Evolutionary conservation across 1,140 invertebrate species (phyloP).

Genomic region (Lysiphlebus fabarum): DNA sequence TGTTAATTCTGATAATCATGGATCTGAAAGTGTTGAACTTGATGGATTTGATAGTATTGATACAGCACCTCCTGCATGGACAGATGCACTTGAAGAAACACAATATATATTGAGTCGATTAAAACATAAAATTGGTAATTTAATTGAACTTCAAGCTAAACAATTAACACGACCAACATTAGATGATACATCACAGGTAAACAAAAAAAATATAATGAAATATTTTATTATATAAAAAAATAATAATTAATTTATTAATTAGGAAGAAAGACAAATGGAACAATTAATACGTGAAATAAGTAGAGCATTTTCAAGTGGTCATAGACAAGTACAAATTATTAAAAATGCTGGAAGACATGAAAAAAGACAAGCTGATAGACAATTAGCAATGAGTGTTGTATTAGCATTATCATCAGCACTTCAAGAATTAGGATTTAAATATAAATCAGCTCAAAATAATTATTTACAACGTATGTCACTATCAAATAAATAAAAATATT

Average conservation of each 20-base stretch:
- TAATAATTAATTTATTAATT: too few species aligned
- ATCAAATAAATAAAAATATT: too few species aligned
- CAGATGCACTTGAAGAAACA: constrained; percentile 79
- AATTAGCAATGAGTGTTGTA: constrained; percentile 78
- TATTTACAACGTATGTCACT: constrained; percentile 66
- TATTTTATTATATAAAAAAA: too few species aligned
- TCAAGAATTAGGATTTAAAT: constrained; percentile 80
- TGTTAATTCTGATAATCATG: constrained; percentile 60
- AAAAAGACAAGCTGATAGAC: constrained; percentile 61
- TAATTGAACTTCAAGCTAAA: constrained; percentile 77
- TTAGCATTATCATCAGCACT: constrained; percentile 74
- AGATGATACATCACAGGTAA: constrained; percentile 70
- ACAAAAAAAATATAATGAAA: too few species aligned
- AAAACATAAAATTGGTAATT: constrained; percentile 75
- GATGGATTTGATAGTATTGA: constrained; percentile 54
- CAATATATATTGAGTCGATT: constrained; percentile 80
- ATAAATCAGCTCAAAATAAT: constrained; percentile 77
- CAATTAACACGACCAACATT: constrained; percentile 85
- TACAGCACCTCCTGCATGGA: constrained; percentile 75
- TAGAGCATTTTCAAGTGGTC: constrained; percentile 77
- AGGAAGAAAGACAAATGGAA: constrained; percentile 84
- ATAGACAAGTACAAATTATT: constrained; percentile 79
- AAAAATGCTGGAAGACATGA: constrained; percentile 49
- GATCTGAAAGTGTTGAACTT: constrained; percentile 57
- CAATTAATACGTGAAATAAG: constrained; percentile 82